Conservation (phyloP, 1,140 invertebrate genomes). For the Stegodyphus dumicola region DNA sequence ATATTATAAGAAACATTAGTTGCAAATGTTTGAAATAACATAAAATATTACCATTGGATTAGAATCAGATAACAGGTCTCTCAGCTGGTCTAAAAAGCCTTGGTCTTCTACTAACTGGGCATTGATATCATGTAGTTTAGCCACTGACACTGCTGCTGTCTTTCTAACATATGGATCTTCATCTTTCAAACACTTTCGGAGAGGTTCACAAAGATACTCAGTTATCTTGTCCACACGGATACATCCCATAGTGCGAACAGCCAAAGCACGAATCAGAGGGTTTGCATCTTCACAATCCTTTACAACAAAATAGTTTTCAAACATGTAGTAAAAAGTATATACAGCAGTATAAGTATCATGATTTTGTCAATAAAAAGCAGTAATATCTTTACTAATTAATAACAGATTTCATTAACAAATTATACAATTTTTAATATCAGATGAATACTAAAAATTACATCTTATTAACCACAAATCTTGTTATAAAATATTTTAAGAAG, state of each 20-base stretch:
- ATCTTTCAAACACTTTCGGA: slow-evolving; percentile 98
- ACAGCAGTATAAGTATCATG: no score
- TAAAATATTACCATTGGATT: slow-evolving; percentile 93
- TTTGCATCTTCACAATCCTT: slow-evolving; percentile 99
- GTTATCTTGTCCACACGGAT: slow-evolving; percentile 99
- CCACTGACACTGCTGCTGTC: slow-evolving; percentile 99
- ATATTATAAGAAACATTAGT: no score
- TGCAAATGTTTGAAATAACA: neutral
- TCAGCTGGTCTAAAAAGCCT: slow-evolving; percentile 97
- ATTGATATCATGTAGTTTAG: slow-evolving; percentile 99
- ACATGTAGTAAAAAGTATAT: no score
- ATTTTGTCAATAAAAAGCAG: no score
- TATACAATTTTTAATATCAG: no score
- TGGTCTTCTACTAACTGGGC: slow-evolving; percentile 97
- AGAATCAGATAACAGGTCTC: slow-evolving; percentile 96
- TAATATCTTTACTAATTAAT: no score
- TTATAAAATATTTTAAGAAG: no score
- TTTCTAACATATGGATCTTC: slow-evolving; percentile 99
- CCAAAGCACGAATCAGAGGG: slow-evolving; percentile 96
- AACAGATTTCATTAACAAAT: no score
- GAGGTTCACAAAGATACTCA: slow-evolving; percentile 98
- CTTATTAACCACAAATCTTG: no score
- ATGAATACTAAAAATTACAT: no score
- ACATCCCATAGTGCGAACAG: slow-evolving; percentile 99
- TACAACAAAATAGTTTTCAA: no score